Conservation (phyloP, 2,888 invertebrate species). For the Steinernema carpocapsae region DNA sequence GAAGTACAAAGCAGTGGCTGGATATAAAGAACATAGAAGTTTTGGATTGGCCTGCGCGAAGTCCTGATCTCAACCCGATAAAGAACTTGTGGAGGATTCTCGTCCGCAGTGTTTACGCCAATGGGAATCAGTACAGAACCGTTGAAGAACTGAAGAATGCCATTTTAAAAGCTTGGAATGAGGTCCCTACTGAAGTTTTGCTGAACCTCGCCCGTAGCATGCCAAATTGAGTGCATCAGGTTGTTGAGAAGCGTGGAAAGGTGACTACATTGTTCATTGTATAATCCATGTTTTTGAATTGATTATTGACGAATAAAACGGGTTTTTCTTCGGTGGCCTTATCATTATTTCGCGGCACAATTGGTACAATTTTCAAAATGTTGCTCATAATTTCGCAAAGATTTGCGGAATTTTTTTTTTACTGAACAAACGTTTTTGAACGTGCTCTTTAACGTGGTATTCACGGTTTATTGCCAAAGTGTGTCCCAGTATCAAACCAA, state of each 20-base stretch:
- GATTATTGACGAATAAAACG: too few relatives aligned
- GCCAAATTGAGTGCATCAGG: constrained; percentile 39
- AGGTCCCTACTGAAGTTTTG: constrained; percentile 34
- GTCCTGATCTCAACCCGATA: constrained; percentile 40
- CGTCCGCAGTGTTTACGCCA: constrained; percentile 38
- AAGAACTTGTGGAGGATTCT: constrained; percentile 43
- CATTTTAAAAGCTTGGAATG: constrained; percentile 38
- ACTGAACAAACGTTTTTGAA: too few relatives aligned
- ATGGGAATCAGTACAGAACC: constrained; percentile 23
- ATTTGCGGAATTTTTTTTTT: too few relatives aligned
- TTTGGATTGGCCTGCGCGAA: constrained; percentile 36
- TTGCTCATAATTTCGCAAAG: too few relatives aligned
- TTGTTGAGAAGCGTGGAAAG: constrained; percentile 32
- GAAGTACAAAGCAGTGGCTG: constrained; percentile 39
- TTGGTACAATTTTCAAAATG: too few relatives aligned
- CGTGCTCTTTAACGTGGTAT: too few relatives aligned
- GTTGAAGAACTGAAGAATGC: constrained; percentile 39
- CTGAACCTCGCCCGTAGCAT: constrained; percentile 21
- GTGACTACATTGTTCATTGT: too few relatives aligned
- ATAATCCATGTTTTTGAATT: too few relatives aligned
- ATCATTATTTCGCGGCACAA: too few relatives aligned
- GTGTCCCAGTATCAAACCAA: too few relatives aligned
- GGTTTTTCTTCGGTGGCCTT: too few relatives aligned
- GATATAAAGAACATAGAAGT: constrained; percentile 31
- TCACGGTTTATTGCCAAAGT: too few relatives aligned